These are phyloP conservation scores for Nasua narica DNA, from an alignment of 2,797 vertebrate species.

Conservation along the genomic window DNA sequence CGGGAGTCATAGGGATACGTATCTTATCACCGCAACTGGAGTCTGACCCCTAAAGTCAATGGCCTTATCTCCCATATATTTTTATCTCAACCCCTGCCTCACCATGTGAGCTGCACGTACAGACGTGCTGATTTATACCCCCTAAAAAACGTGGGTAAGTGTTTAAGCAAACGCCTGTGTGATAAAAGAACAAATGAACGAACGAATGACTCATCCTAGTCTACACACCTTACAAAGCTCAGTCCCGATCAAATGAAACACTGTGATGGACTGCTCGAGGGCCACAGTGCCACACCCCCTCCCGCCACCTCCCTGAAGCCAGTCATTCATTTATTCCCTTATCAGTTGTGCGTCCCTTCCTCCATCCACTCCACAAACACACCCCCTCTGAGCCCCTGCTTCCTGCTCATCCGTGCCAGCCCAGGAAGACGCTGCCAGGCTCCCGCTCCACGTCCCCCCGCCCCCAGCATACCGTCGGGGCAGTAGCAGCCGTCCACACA, in stretches of 20 bases:
- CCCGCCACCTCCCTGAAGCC: background rate
- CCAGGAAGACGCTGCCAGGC: background rate
- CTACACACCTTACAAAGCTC: background rate
- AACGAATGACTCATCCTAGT: background rate
- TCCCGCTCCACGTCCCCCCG: background rate
- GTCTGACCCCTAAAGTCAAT: background rate
- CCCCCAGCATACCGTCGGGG: constrained; percentile 86
- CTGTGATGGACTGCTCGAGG: background rate
- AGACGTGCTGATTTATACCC: background rate
- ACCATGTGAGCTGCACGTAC: background rate
- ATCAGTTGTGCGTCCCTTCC: background rate
- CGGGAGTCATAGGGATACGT: too few relatives aligned
- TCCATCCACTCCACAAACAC: background rate
- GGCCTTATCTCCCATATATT: background rate
- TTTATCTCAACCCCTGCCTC: background rate
- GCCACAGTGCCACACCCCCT: background rate
- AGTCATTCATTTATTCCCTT: background rate
- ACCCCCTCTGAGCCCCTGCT: background rate
- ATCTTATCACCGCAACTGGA: background rate
- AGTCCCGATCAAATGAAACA: background rate
- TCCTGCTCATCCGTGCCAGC: background rate
- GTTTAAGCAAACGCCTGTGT: background rate
- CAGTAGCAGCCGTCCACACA: constrained; percentile 98
- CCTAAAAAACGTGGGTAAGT: background rate
- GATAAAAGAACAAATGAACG: background rate